These are phyloP conservation scores for Xenops minutus DNA, from an alignment of 2,797 vertebrate genomes.

Conservation along the genomic window DNA sequence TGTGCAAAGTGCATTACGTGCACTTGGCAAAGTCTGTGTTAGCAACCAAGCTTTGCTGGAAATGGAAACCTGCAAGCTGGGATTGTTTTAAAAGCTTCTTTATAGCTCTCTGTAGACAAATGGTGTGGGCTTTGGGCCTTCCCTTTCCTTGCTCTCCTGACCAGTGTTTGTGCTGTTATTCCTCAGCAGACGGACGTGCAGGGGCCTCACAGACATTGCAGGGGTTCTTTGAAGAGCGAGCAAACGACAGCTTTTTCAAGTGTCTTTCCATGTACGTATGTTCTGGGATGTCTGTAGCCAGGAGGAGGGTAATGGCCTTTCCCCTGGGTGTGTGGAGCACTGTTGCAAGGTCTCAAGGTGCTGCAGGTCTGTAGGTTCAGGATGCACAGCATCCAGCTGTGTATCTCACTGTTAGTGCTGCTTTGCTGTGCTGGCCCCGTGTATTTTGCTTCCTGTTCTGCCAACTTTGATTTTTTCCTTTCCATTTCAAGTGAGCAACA, in stretches of 20 bases:
- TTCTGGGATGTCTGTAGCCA: not conserved
- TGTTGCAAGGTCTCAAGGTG: not conserved
- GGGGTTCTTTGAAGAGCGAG: slow-evolving; percentile 70
- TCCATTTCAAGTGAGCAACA: not conserved
- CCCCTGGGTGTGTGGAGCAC: not conserved
- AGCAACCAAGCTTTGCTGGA: not conserved
- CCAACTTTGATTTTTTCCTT: not conserved
- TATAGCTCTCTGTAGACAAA: not conserved
- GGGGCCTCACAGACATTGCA: slow-evolving; percentile 40
- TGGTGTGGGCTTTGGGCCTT: not conserved
- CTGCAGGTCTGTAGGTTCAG: not conserved
- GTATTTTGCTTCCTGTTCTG: not conserved
- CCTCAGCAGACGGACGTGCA: slow-evolving; percentile 66
- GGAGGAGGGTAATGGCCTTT: not conserved
- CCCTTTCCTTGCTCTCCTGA: not conserved
- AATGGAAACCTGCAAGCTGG: not conserved
- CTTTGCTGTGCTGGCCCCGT: accelerated
- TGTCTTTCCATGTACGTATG: slow-evolving; percentile 80
- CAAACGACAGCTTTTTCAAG: slow-evolving; percentile 75
- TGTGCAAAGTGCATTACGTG: accelerated
- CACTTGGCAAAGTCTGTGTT: not conserved
- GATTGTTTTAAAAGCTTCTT: not conserved
- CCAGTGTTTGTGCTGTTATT: not conserved
- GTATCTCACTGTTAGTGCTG: not conserved
- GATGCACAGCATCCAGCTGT: not conserved